Base-by-base conservation (phyloP, 2,888 invertebrate species). In the Gari tellinella region DNA sequence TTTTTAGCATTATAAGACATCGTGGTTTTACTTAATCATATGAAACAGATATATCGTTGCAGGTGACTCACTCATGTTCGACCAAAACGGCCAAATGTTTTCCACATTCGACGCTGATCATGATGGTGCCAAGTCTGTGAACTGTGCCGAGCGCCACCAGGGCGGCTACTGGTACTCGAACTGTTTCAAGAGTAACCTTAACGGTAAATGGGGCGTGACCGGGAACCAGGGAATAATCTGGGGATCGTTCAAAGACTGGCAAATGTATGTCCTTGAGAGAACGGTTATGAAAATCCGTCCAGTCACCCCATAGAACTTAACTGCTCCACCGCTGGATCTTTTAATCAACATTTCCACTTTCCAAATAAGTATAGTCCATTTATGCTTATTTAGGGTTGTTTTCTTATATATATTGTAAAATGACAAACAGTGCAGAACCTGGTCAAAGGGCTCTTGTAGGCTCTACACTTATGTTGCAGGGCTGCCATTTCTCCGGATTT, bases 111-210 rank as follows among this genome's bases (percentile, higher is more conserved):
- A 83, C 26, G 61, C 67, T 3, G 82, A 83, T 49, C 48, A 77
- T 12, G 82, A 83, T 60, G 74, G 72, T 8, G 53, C 80, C 12
- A 31, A 56, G 19, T 64, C 60, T 1, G 53, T 70, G 2, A 83
- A 83, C 67, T 83, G 83, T 51, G 80, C 83, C 1, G 72, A 81
- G 68, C 73, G 70, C 57, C 81, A 81, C 15, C 66, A 68, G 25
- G 83, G 83, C 3, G 83, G 83, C 2, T 81, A 77, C 52, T 83
- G 83, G 81, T 81, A 80, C 67, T 78, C 75, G 21, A 70, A 68
- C 51, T 83, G 82, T 63, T 81, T 81, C 45, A 83, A 83, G 60
- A 80, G 80, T 25, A 83, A 83, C 56, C 55, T 83, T 14, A 83
- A 83, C 53, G 82, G 80, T 3, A 69, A 68, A 37, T 83, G 79